A percentile compares a stretch with the other conserved stretches of the same genome.
phyloP scores from a whole-genome alignment of 2,888 invertebrate genomes.

The Coleophora flavipennella region DNA sequence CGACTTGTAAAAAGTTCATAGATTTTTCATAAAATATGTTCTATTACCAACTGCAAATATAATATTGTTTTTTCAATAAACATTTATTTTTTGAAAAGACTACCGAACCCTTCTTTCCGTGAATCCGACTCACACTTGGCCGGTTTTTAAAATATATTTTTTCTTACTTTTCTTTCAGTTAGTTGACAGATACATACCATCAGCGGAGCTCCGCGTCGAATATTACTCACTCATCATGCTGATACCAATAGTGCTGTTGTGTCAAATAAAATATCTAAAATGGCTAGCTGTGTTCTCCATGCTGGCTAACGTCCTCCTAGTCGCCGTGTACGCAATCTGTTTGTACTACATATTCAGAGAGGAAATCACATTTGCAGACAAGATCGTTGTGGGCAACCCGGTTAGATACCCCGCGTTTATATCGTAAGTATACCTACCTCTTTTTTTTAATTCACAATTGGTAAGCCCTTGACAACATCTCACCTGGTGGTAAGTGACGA shows the following conservation, averaged over 20 bases:
- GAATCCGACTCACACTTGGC: no score
- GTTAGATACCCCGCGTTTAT: conserved; percentile 88
- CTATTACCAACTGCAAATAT: no score
- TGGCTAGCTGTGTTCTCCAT: conserved; percentile 91
- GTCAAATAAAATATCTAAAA: conserved; percentile 80
- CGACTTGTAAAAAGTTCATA: no score
- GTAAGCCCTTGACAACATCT: no score
- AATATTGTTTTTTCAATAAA: no score
- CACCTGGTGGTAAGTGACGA: no score
- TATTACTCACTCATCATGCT: conserved; percentile 56
- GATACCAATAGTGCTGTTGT: conserved; percentile 46
- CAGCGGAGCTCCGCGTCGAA: conserved; percentile 41
- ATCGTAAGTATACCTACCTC: conserved; percentile 54
- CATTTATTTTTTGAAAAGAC: no score
- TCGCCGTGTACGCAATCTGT: conserved; percentile 86
- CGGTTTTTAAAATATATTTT: no score
- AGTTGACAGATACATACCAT: conserved; percentile 47
- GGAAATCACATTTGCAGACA: conserved; percentile 54
- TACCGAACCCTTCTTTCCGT: no score
- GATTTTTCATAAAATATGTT: no score
- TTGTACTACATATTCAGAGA: conserved; percentile 83
- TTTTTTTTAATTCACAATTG: no score
- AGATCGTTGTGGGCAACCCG: conserved; percentile 68
- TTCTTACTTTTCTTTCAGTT: conserved; percentile 42
- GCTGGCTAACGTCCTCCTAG: conserved; percentile 87